Conservation (phyloP, 2,797 vertebrate genomes). For the Triplophysa bombifrons region DNA sequence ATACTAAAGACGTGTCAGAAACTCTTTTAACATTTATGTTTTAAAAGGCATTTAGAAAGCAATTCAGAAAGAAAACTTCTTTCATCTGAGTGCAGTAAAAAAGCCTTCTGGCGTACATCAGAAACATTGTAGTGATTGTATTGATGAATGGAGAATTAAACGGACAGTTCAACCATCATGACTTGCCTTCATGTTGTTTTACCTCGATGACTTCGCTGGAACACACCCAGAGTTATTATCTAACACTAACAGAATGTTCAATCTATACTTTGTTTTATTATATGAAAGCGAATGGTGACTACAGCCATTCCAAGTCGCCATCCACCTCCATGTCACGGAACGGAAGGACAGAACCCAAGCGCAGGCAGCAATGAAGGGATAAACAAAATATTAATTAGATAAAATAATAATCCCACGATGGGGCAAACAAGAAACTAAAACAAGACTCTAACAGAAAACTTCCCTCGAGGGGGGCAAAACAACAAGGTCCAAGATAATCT, state of each 20-base stretch:
- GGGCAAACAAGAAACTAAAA: no score
- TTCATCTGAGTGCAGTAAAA: neutral
- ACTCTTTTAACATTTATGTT: conserved; percentile 8
- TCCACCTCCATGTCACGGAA: no score
- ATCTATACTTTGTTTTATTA: neutral
- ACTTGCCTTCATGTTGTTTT: neutral
- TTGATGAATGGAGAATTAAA: neutral
- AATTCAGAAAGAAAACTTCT: conserved; percentile 1
- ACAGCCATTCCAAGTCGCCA: neutral
- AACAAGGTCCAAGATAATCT: no score
- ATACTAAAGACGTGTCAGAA: conserved; percentile 6
- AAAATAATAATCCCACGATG: no score
- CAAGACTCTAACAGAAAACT: no score
- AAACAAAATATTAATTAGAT: no score
- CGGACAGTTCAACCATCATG: neutral
- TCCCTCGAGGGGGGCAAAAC: no score
- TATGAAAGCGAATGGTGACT: neutral
- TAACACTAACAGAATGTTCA: no score
- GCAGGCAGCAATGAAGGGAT: no score
- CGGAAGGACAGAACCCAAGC: no score
- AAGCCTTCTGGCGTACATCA: conserved; percentile 1
- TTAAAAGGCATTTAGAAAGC: conserved; percentile 5
- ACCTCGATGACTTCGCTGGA: neutral
- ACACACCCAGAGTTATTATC: neutral
- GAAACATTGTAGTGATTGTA: neutral